These are phyloP conservation scores for Gymnocypris eckloni DNA, from an alignment of 2,797 vertebrate species.

Conservation along the genomic window DNA sequence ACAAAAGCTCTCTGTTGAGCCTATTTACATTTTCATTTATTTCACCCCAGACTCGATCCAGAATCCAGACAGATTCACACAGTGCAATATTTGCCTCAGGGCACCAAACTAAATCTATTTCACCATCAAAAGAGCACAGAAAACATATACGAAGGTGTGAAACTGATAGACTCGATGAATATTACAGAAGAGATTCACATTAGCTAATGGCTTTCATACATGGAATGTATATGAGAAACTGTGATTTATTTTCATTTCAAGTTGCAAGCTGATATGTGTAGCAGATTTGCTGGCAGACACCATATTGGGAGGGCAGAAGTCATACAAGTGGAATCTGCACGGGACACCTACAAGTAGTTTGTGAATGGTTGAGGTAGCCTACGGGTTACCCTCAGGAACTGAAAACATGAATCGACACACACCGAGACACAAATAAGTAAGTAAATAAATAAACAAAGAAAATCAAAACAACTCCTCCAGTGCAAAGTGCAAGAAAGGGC, in stretches of 20 bases:
- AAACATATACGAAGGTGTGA: slow-evolving; percentile 7
- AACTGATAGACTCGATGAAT: not conserved
- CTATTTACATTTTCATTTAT: slow-evolving; percentile 52
- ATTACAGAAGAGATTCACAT: not conserved
- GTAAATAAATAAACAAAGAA: slow-evolving; percentile 23
- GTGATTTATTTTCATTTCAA: slow-evolving; percentile 20
- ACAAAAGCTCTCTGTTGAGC: slow-evolving; percentile 42
- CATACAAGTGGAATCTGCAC: slow-evolving; percentile 20
- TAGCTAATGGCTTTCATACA: not conserved
- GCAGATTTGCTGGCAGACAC: not conserved
- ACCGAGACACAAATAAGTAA: slow-evolving; percentile 36
- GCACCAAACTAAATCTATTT: slow-evolving; percentile 44
- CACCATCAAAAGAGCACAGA: slow-evolving; percentile 29
- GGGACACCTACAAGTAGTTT: slow-evolving; percentile 9
- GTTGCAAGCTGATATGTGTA: not conserved
- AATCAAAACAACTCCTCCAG: not conserved
- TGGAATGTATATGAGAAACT: not conserved
- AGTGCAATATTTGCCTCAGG: slow-evolving; percentile 13
- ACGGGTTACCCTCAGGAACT: slow-evolving; percentile 34
- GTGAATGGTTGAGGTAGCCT: slow-evolving; percentile 30
- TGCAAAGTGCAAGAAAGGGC: not conserved
- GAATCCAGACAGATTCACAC: slow-evolving; percentile 16
- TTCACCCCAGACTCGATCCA: not conserved
- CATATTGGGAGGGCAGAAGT: slow-evolving; percentile 3
- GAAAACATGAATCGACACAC: slow-evolving; percentile 32